Conservation (phyloP, 2,113 vertebrate genomes). For the Pangasianodon hypophthalmus region DNA sequence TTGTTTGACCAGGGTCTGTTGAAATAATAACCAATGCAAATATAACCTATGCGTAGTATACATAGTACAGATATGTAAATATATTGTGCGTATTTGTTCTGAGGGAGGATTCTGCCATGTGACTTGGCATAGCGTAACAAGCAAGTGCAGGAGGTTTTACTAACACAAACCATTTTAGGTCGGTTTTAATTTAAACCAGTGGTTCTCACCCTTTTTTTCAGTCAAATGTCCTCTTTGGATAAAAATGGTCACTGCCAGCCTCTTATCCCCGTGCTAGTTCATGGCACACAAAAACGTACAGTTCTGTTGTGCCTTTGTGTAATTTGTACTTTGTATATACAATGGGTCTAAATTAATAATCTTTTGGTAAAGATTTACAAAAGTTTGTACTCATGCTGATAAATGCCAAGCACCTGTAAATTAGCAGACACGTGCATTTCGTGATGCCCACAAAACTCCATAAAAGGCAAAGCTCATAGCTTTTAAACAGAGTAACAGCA, state of each 20-base stretch:
- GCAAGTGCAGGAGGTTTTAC: background rate
- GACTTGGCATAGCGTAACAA: background rate
- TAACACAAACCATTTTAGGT: background rate
- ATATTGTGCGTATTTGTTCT: slow-evolving; percentile 11
- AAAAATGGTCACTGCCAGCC: background rate
- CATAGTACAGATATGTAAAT: background rate
- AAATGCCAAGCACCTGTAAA: background rate
- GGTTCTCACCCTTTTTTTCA: background rate
- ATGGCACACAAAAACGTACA: background rate
- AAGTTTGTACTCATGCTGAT: background rate
- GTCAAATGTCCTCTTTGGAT: background rate
- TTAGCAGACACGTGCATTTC: background rate
- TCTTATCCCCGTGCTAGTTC: background rate
- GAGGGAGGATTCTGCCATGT: background rate
- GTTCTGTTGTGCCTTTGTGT: background rate
- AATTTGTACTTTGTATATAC: background rate
- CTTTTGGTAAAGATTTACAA: background rate
- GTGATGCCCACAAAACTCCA: too few relatives aligned
- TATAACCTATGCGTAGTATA: background rate
- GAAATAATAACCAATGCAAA: background rate
- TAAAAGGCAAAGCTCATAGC: too few relatives aligned
- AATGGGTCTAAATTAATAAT: background rate
- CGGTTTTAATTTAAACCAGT: background rate
- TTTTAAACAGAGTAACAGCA: too few relatives aligned
- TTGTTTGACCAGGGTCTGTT: background rate